Conservation (phyloP, 2,888 invertebrate genomes). For the Macrophya annulata region DNA sequence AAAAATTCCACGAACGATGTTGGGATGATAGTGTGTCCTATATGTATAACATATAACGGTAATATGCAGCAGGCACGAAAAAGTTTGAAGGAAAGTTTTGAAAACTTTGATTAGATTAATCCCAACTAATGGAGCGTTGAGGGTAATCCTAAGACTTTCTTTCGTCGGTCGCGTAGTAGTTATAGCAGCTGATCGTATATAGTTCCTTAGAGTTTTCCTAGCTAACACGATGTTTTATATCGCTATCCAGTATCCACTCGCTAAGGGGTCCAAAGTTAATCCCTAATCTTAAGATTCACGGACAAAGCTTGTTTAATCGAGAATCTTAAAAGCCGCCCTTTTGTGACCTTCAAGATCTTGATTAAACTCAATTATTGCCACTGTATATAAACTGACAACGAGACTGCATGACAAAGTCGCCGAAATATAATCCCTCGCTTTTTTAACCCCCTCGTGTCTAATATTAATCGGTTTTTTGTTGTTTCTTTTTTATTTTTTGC, state of each 20-base stretch:
- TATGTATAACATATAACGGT: constrained; percentile 20
- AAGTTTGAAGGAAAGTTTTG: constrained; percentile 41
- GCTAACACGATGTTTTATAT: constrained; percentile 36
- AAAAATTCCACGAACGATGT: background rate
- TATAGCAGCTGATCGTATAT: background rate
- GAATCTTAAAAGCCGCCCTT: background rate
- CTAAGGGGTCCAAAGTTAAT: background rate
- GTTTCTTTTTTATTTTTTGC: background rate
- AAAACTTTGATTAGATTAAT: constrained; percentile 53
- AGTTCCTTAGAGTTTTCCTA: constrained; percentile 12
- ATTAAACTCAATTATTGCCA: background rate
- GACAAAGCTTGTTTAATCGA: constrained; percentile 16
- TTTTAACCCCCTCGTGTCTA: background rate
- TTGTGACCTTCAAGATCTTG: background rate
- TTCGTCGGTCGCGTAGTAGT: background rate
- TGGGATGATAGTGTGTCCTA: background rate
- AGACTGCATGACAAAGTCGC: background rate
- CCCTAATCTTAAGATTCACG: constrained; percentile 20
- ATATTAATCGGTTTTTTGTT: background rate
- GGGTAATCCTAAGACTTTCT: constrained; percentile 36
- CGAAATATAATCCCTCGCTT: background rate
- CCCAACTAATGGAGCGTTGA: constrained; percentile 51
- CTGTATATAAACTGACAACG: background rate
- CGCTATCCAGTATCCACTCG: constrained; percentile 8
- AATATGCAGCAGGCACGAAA: constrained; percentile 30